Evolutionary conservation across 2,113 vertebrate genomes (phyloP), one percentile per base, ranked within the genome.

Genomic region (Mionectes macconnelli): DNA sequence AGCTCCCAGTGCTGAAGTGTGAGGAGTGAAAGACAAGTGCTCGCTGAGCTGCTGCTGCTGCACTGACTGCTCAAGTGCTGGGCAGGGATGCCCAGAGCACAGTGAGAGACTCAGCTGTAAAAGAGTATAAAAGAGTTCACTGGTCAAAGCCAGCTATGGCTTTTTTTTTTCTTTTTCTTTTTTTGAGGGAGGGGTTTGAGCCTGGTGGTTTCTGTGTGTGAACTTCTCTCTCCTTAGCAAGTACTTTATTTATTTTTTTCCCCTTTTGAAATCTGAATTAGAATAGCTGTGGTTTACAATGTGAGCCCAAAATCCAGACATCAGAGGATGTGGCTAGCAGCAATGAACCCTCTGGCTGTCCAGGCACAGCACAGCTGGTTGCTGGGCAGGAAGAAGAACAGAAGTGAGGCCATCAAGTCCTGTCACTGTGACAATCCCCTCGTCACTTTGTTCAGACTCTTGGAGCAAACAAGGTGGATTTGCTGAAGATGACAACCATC

Each of bases 211-310:
- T 63, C 40, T 68, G 56, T 30, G 37, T 39, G 55, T 50, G 37
- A 64, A 75, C 74, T 74, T 91, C 35, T 74, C 55, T 86, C 60
- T 75, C 78, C 84, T 78, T 87, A 45, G 87, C 60, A 81, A 81
- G 42, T 5, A 53, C 4, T 47, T 73, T 55, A 47, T 33, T 77
- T 73, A 45, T 33, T 77, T 42, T 60, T 78, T 73, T 39, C 15
- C 4, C 3, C 42, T 66, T 76, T 79, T 67, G 75, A 87, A 87
- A 94, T 66, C 70, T 72, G 89, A 72, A 78, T 88, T 90, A 89
- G 90, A 94, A 94, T 72, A 95, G 87, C 95, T 95, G 93, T 91
- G 93, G 83, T 94, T 97, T 95, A 70, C 69, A 88, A 66, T 1
- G 40, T 49, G 55, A 93, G 89, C 62, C 91, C 74, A 50, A 93